Base-by-base conservation (phyloP, 2,797 vertebrate genomes). In the Rhadinocentrus ornatus region DNA sequence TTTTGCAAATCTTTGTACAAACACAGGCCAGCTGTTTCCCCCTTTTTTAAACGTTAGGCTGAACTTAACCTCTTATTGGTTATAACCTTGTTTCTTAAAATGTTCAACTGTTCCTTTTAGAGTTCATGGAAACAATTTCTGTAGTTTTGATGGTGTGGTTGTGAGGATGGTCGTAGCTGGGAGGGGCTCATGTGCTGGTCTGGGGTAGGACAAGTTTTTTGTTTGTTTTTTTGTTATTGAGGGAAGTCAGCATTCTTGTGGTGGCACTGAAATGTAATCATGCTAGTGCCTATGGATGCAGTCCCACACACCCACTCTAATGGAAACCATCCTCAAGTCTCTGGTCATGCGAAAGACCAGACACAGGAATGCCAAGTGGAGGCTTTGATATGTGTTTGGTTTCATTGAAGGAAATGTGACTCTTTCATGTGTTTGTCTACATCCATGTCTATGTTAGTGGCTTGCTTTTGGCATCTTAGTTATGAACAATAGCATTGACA, bases 191-290 rank as follows among this genome's bases (percentile, higher is more conserved):
- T 71, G 32, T 66, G 48, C 27, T 56, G 27, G 66, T 64, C 29
- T 78, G 53, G 66, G 75, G 71, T 59, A 63, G 83, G 71, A 63
- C 71, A 68, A 63, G 44, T 74, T 37, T 46, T 56, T 24, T 32
- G 0, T 7, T 7, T 29, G 8, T 64, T 35, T 75, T 73, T 63
- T 63, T 77, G 69, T 87, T 75, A 63, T 82, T 81, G 66, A 66
- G 77, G 70, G 74, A 83, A 79, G 66, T 46, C 60, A 26, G 69
- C 74, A 88, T 91, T 88, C 80, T 87, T 93, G 89, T 78, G 89
- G 90, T 34, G 60, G 63, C 61, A 83, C 46, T 83, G 78, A 80
- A 76, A 80, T 82, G 79, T 82, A 90, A 88, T 93, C 85, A 89
- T 77, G 71, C n/a, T n/a, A n/a, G n/a, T 63, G 58, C 68, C 56